Base-by-base conservation (phyloP, 1,140 invertebrate genomes). In the Trichogramma pretiosum region DNA sequence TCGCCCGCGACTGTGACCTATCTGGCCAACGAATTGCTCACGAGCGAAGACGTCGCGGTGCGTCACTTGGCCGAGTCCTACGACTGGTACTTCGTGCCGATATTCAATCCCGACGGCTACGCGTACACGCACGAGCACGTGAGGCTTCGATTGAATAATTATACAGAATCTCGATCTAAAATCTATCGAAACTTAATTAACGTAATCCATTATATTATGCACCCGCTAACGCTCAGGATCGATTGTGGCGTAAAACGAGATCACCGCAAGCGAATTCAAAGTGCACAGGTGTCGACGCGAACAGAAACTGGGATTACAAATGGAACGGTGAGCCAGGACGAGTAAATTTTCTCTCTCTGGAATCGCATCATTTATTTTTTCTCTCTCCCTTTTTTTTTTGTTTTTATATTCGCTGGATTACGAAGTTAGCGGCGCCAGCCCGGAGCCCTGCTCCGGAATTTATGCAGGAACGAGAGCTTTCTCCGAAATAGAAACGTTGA, bases 91-190 rank as follows among this genome's bases (percentile, higher is more conserved):
- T 67, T 87, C 13, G 65, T 86, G 40, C 84, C 84, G 0, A 70
- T 78, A 22, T 57, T 77, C 2, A 87, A 87, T 67, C 85, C 87
- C 13, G 87, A 91, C 70, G 87, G 87, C 38, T 89, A 84, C 59
- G 82, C 77, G 30, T 88, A 80, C 56, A 78, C 82, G 1, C 79
- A 83, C 54, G 72, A 70, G 0, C 65, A 58, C 38, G 24, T 28
- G 24, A 28, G 24, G 5, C 5, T 28, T 28, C n/a, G n/a, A n/a
- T n/a, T n/a, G n/a, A n/a, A n/a, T n/a, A n/a, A n/a, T n/a, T n/a
- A n/a, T n/a, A n/a, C n/a, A n/a, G n/a, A n/a, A n/a, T n/a, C n/a
- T n/a, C n/a, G n/a, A n/a, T n/a, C n/a, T n/a, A n/a, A n/a, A n/a
- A n/a, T n/a, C n/a, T n/a, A n/a, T n/a, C n/a, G n/a, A n/a, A n/a